A percentile compares a stretch with the other conserved stretches of the same genome.
Evolutionary conservation across 1,140 invertebrate species (phyloP).

Genomic region (Aphaenogaster rudis): DNA sequence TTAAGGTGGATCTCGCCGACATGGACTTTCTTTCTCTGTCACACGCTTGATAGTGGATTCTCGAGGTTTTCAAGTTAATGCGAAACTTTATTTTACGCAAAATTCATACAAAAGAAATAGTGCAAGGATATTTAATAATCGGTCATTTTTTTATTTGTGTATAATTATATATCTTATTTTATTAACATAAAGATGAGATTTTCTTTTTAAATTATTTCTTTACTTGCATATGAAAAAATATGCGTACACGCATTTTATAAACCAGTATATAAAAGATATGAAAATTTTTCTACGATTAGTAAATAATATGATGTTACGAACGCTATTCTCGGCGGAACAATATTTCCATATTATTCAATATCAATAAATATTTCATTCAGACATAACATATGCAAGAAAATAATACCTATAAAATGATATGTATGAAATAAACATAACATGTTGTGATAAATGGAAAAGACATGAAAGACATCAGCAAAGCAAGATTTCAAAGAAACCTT

Average conservation of each 20-base stretch:
- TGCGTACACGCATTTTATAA: not conserved
- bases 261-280: not conserved
- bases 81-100: not conserved
- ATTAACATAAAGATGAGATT: slow-evolving; percentile 1
- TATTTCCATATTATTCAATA: slow-evolving; percentile 7
- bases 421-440: not conserved
- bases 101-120: not conserved
- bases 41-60: not conserved
- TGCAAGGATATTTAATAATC: not conserved
- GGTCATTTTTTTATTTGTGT: not conserved
- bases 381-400: not conserved
- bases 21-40: not conserved
- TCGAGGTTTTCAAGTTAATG: not conserved
- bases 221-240: not conserved
- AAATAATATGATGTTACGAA: not conserved
- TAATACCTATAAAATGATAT: not conserved
- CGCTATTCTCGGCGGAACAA: not conserved
- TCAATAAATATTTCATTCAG: not conserved
- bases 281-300: not conserved
- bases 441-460: slow-evolving; percentile 20
- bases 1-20: not conserved
- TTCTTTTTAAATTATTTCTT: not conserved
- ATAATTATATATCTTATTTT: slow-evolving; percentile 18
- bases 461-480: not conserved
- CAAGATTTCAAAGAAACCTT: not conserved